Conservation (phyloP, 2,113 vertebrate genomes). For the Platysteira castanea region DNA sequence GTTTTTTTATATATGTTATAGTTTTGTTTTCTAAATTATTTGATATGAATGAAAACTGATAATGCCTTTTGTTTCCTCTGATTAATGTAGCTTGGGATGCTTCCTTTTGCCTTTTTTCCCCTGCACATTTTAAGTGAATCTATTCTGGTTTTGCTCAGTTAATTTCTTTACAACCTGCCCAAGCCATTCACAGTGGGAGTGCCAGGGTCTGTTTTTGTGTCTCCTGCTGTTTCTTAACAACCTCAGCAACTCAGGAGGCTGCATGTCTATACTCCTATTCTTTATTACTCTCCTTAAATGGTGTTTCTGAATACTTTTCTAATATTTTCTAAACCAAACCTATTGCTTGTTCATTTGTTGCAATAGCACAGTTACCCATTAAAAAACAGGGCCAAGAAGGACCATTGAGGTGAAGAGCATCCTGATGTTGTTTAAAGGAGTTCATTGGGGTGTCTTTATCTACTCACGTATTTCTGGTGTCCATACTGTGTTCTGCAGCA, state of each 20-base stretch:
- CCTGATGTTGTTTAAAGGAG: not conserved
- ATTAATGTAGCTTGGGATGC: not conserved
- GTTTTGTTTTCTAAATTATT: not conserved
- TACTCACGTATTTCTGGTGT: not conserved
- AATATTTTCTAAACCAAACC: not conserved
- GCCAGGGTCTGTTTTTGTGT: not conserved
- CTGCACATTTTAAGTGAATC: not conserved
- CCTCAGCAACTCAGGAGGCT: not conserved
- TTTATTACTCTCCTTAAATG: not conserved
- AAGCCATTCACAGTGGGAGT: not conserved
- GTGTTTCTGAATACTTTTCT: not conserved
- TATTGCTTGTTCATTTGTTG: not conserved
- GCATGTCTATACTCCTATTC: rapidly evolving
- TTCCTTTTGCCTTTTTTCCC: not conserved
- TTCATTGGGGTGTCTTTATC: not conserved
- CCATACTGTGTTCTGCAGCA: not conserved
- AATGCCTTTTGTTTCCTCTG: not conserved
- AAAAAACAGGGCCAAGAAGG: not conserved
- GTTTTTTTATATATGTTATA: not conserved
- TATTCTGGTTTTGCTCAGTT: conserved; percentile 1
- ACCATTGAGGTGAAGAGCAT: not conserved
- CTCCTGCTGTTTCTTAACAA: not conserved
- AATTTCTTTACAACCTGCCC: conserved; percentile 11
- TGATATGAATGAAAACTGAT: not conserved
- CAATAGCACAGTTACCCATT: not conserved